Evolutionary conservation across 1,140 invertebrate species (phyloP).

Genomic region (Macrobrachium nipponense): DNA sequence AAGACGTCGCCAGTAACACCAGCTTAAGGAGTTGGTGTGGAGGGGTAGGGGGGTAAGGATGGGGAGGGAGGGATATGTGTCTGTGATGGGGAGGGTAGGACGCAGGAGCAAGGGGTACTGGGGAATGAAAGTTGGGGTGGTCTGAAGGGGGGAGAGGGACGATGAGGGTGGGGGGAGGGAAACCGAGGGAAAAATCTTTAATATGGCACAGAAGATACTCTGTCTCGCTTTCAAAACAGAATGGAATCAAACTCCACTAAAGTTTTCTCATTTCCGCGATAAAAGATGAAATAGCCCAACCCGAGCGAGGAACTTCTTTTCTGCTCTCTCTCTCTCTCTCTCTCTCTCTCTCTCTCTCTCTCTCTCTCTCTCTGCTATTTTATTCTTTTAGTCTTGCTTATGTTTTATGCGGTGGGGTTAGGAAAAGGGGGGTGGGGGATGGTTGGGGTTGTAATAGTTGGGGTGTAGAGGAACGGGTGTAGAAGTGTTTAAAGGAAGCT

Average conservation of each 20-base stretch:
- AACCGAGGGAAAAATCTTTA: constrained; percentile 45
- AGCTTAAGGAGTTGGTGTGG: too few relatives aligned
- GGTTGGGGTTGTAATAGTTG: too few relatives aligned
- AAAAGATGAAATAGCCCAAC: constrained; percentile 58
- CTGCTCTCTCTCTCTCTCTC: neutral
- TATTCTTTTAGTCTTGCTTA: neutral
- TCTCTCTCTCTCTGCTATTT: neutral
- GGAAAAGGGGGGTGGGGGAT: too few relatives aligned
- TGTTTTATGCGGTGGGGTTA: too few relatives aligned
- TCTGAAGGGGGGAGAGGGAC: too few relatives aligned
- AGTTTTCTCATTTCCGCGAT: constrained; percentile 60
- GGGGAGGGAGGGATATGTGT: neutral
- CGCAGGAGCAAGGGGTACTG: too few relatives aligned
- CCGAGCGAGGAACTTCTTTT: constrained; percentile 29
- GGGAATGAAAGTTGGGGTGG: too few relatives aligned
- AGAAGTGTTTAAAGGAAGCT: too few relatives aligned
- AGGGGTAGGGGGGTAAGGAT: neutral
- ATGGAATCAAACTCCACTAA: constrained; percentile 58
- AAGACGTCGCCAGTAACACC: too few relatives aligned
- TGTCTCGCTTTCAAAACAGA: constrained; percentile 60
- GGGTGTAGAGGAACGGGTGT: too few relatives aligned
- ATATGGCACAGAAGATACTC: constrained; percentile 51
- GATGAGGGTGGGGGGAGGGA: neutral
- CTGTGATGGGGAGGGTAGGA: neutral
- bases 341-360: constrained; percentile 11